phyloP scores from a whole-genome alignment of 2,113 vertebrate genomes.

The Gulo gulo region DNA sequence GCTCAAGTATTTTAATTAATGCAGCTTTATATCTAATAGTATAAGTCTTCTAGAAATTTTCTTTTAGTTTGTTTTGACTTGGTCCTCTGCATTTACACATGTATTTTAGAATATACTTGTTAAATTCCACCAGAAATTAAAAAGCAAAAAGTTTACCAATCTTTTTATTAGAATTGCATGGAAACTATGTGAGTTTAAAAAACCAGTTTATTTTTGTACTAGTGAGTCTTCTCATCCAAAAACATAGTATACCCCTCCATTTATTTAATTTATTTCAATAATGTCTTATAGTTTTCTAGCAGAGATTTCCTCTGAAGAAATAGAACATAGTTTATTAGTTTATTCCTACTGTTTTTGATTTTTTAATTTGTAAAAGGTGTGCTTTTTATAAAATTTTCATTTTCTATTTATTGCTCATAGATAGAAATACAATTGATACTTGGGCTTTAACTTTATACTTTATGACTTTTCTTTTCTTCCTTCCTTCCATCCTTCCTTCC shows the following conservation, averaged over 20 bases:
- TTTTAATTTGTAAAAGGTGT: background rate
- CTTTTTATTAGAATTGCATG: background rate
- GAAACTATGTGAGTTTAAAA: background rate
- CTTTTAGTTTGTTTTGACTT: background rate
- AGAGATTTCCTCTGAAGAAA: background rate
- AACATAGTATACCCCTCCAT: background rate
- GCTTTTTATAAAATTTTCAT: background rate
- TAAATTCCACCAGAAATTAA: background rate
- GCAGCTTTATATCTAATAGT: background rate
- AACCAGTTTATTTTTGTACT: background rate
- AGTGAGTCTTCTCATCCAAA: background rate
- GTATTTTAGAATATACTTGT: background rate
- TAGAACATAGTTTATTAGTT: background rate
- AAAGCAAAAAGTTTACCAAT: background rate
- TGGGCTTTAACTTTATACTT: background rate
- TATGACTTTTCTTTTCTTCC: background rate
- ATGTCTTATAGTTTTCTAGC: background rate
- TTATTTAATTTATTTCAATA: background rate
- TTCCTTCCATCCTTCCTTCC: background rate
- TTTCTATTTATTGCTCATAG: background rate
- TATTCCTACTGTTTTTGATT: background rate
- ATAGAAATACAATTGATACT: background rate
- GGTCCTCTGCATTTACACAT: background rate
- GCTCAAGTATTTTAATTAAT: background rate
- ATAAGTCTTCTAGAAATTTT: background rate